Evolutionary conservation across 1,140 invertebrate species (phyloP), one percentile per base, ranked within the genome.

Genomic region (Rhagoletis zephyria): DNA sequence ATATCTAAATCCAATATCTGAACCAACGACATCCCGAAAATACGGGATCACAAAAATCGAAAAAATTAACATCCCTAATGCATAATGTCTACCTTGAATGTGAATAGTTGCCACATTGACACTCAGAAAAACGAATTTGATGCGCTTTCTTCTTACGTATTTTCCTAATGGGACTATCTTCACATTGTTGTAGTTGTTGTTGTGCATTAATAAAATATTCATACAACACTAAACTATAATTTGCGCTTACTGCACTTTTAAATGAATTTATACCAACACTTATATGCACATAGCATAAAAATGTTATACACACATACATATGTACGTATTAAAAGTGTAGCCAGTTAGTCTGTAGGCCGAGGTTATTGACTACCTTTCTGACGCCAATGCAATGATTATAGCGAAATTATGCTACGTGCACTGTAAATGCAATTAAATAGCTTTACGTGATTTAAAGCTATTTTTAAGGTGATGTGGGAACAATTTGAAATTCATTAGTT

Each of bases 341-440:
- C 74, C 74, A 56, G 74, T 81, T 42, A 48, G 74, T 81, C 74
- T 81, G 74, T 81, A 56, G 74, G 19, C n/a, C 10, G 51, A 81
- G 74, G 74, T 59, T 81, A 81, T 81, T 81, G 74, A 81, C 74
- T 81, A 56, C 48, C 48, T 19, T 81, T 81, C n/a, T 30, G 67
- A 74, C 67, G 48, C 74, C 48, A 56, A 56, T 19, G 40, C 45
- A 48, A 45, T 81, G 74, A 56, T 59, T 81, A 81, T 59, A 81
- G 48, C 74, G 74, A 81, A 81, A 81, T 81, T 81, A 51, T 81
- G 74, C 74, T 56, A 81, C 74, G 74, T 81, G 74, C 19, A 19
- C 51, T 19, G 74, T 56, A 9, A 81, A 81, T 56, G 48, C 45
- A 81, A 81, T 81, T 81, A 81, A 81, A 56, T 81, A 30, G 1